phyloP scores from a whole-genome alignment of 1,140 invertebrate genomes.

The Reticulitermes speratus region DNA sequence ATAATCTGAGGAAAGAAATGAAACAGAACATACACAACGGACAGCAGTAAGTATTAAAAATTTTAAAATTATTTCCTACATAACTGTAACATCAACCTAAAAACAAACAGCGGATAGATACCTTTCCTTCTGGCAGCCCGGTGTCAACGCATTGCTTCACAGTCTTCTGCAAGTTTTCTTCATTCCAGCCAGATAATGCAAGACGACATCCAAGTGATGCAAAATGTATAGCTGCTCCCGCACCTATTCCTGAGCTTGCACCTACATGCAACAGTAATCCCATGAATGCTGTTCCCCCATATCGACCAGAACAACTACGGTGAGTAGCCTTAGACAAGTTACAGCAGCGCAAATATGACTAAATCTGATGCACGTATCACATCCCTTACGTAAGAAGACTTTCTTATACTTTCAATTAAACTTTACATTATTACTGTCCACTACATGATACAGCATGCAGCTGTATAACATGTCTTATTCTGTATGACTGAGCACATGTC shows the following conservation, averaged over 20 bases:
- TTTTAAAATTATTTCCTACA: neutral
- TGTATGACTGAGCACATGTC: too few species aligned
- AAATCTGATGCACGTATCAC: neutral
- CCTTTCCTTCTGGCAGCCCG: constrained; percentile 21
- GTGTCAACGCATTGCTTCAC: constrained; percentile 59
- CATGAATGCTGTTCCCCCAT: neutral
- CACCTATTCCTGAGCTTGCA: constrained; percentile 84
- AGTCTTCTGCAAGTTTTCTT: constrained; percentile 61
- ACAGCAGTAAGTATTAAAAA: neutral
- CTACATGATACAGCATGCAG: too few species aligned
- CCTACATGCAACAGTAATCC: constrained; percentile 46
- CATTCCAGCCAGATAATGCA: constrained; percentile 74
- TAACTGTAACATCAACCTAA: neutral
- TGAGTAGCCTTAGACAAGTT: too few species aligned
- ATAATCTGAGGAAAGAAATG: constrained; percentile 20
- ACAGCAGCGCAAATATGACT: neutral
- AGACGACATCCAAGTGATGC: constrained; percentile 68
- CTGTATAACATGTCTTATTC: too few species aligned
- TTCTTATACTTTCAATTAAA: too few species aligned
- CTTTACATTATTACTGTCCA: too few species aligned
- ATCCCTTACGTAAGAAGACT: too few species aligned
- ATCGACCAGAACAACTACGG: too few species aligned
- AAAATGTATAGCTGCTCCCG: constrained; percentile 75
- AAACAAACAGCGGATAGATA: neutral
- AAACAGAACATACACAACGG: neutral